Conservation (phyloP, 2,888 invertebrate species). For the Matsumyia berberina region DNA sequence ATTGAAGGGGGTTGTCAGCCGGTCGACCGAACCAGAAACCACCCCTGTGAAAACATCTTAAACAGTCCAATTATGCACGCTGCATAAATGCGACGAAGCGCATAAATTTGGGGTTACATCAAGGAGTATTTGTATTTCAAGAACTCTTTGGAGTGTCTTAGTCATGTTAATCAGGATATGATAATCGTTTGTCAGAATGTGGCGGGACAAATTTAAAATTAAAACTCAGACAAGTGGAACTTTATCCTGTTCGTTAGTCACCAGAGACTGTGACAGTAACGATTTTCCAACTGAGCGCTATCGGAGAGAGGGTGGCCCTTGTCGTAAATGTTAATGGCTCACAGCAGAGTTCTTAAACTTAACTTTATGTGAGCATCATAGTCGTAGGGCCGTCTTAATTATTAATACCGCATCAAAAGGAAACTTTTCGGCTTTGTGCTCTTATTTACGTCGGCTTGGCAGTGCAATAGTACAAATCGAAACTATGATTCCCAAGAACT, state of each 20-base stretch:
- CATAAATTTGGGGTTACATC: constrained; percentile 63
- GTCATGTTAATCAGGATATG: constrained; percentile 85
- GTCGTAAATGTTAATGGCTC: constrained; percentile 75
- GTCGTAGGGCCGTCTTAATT: constrained; percentile 57
- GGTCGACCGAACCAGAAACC: constrained; percentile 3
- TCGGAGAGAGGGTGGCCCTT: constrained; percentile 23
- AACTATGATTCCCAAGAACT: constrained; percentile 71
- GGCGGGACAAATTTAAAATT: constrained; percentile 76
- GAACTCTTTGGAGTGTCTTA: constrained; percentile 69
- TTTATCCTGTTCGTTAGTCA: constrained; percentile 76
- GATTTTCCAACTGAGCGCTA: constrained; percentile 71
- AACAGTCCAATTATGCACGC: constrained; percentile 60
- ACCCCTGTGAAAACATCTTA: constrained; percentile 33
- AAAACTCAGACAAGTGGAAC: constrained; percentile 76
- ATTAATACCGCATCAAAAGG: constrained; percentile 74
- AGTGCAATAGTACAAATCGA: constrained; percentile 71
- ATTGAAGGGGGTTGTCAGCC: constrained; percentile 54
- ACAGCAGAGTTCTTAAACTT: constrained; percentile 58
- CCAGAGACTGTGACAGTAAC: constrained; percentile 76
- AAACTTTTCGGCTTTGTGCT: constrained; percentile 56
- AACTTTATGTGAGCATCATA: constrained; percentile 46
- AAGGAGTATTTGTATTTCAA: constrained; percentile 12
- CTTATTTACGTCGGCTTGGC: constrained; percentile 72
- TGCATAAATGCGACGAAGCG: constrained; percentile 58
- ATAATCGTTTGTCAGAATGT: constrained; percentile 83